These are phyloP conservation scores for Ascaphus truei DNA, from an alignment of 2,113 vertebrate genomes.

Conservation along the genomic window DNA sequence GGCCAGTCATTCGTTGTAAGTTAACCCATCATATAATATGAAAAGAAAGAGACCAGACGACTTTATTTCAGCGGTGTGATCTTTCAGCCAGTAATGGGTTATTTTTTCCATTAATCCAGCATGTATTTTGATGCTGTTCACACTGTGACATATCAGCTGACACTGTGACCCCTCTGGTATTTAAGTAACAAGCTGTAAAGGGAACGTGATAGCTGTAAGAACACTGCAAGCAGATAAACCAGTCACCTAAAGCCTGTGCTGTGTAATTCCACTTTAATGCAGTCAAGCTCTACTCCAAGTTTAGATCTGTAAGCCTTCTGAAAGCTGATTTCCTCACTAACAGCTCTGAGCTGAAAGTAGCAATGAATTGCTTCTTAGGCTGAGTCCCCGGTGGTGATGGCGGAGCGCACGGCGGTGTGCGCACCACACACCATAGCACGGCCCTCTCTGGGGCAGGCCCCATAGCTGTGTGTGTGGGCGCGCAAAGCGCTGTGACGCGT, in stretches of 20 bases:
- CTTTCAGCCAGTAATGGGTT: conserved; percentile 5
- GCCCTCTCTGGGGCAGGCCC: too few species aligned
- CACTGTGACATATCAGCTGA: conserved; percentile 41
- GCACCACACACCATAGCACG: too few species aligned
- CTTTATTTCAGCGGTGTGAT: conserved; percentile 13
- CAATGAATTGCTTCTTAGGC: too few species aligned
- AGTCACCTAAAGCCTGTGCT: conserved; percentile 57
- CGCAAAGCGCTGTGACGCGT: too few species aligned
- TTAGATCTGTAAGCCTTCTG: conserved; percentile 65
- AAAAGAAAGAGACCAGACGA: conserved; percentile 1
- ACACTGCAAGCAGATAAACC: conserved; percentile 63
- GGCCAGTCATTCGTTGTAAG: conserved; percentile 20
- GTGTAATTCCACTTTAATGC: conserved; percentile 66
- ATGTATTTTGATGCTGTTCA: conserved; percentile 40
- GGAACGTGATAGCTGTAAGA: conserved; percentile 43
- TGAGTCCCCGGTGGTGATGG: too few species aligned
- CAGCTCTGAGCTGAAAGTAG: conserved; percentile 49
- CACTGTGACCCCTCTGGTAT: conserved; percentile 34
- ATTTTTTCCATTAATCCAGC: conserved; percentile 24
- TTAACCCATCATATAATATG: conserved; percentile 4
- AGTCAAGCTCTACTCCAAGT: conserved; percentile 61
- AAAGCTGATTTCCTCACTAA: conserved; percentile 62
- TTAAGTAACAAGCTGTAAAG: conserved; percentile 44
- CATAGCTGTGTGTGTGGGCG: too few species aligned
- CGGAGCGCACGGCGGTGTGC: too few species aligned